Evolutionary conservation across 2,113 vertebrate species (phyloP).

Genomic region (Semnopithecus entellus): DNA sequence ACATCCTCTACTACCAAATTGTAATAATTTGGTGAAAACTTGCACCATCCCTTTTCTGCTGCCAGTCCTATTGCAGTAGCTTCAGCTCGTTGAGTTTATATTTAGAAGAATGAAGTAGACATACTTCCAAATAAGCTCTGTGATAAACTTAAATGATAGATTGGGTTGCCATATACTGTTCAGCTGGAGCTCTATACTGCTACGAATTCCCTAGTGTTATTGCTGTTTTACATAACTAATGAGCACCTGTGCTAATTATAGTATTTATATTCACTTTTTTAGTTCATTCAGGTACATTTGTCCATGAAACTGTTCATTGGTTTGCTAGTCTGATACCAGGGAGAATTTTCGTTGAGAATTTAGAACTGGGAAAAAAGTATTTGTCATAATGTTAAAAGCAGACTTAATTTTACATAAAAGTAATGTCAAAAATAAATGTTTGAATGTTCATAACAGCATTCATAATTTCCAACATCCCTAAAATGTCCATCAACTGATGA

Average conservation of each 20-base stretch:
- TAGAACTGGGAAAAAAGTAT: neutral
- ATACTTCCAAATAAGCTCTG: neutral
- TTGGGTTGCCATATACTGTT: neutral
- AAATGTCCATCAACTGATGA: neutral
- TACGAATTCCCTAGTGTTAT: neutral
- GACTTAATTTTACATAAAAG: neutral
- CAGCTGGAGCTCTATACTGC: neutral
- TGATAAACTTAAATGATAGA: neutral
- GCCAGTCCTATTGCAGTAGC: neutral
- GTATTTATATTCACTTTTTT: neutral
- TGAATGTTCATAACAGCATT: neutral
- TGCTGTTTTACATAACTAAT: neutral
- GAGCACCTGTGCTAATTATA: neutral
- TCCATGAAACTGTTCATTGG: neutral
- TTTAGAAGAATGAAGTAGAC: neutral
- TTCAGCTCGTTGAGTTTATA: neutral
- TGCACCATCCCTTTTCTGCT: neutral
- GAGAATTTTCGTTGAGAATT: neutral
- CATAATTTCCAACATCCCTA: neutral
- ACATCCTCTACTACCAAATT: neutral
- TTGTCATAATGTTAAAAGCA: conserved; percentile 5
- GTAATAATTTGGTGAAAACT: neutral
- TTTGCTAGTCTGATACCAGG: neutral
- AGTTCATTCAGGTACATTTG: neutral
- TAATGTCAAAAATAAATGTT: neutral